phyloP scores from a whole-genome alignment of 2,113 vertebrate species.

The Phainopepla nitens region DNA sequence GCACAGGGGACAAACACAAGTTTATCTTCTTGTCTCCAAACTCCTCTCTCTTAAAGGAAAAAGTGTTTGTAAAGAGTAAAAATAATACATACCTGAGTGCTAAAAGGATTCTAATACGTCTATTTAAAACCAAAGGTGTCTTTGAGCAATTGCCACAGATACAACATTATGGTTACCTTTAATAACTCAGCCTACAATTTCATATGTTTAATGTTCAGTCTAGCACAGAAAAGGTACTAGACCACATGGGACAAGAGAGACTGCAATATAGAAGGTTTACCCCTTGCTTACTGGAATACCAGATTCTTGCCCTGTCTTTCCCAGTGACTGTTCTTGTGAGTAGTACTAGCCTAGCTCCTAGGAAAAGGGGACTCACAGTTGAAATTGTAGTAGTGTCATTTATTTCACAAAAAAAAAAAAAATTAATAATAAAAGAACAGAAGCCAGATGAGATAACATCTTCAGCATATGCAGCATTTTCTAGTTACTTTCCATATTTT shows the following conservation, averaged over 20 bases:
- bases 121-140: neutral
- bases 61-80: neutral
- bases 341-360: neutral
- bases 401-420: neutral
- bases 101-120: neutral
- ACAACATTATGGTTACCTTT: neutral
- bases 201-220: neutral
- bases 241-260: neutral
- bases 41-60: neutral
- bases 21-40: neutral
- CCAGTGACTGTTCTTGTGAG: neutral
- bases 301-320: neutral
- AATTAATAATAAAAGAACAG: neutral
- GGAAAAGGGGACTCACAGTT: neutral
- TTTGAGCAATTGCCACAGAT: neutral
- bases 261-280: neutral
- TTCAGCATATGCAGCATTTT: neutral
- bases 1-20: neutral
- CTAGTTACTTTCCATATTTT: neutral
- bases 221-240: neutral
- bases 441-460: neutral
- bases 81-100: neutral
- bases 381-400: neutral
- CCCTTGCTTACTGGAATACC: neutral
- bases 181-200: neutral